Percentiles rank a stretch among this genome's conserved stretches.
Conservation (phyloP, 2,797 vertebrate species). For the Decapterus maruadsi region DNA sequence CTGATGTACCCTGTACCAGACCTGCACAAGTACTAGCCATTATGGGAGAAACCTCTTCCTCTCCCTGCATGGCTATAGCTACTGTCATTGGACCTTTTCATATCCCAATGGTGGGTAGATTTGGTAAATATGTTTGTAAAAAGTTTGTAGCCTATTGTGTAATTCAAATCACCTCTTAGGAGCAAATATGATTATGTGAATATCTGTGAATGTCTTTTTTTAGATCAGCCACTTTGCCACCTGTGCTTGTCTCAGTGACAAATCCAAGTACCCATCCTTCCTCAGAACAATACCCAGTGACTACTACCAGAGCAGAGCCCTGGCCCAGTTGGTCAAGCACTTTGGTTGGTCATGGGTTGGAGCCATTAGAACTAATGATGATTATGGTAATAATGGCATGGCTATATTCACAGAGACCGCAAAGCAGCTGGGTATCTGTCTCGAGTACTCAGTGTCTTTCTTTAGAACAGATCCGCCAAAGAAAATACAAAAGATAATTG, state of each 20-base stretch:
- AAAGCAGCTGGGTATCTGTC: conserved; percentile 79
- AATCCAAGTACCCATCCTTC: conserved; percentile 82
- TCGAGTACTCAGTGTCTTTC: conserved; percentile 83
- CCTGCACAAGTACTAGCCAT: conserved; percentile 77
- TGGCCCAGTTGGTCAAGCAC: conserved; percentile 83
- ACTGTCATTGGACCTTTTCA: conserved; percentile 76
- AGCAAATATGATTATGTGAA: neutral
- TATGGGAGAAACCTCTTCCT: conserved; percentile 80
- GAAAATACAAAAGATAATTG: conserved; percentile 67
- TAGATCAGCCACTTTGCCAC: conserved; percentile 87
- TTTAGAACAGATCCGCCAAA: conserved; percentile 76
- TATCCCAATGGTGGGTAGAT: conserved; percentile 71
- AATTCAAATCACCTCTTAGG: neutral
- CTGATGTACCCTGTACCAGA: conserved; percentile 56
- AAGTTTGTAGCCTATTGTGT: conserved; percentile 10
- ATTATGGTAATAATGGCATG: conserved; percentile 86
- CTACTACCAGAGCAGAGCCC: conserved; percentile 83
- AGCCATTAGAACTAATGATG: conserved; percentile 82
- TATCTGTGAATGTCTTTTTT: neutral
- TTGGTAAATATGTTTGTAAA: neutral
- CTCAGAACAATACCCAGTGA: conserved; percentile 87
- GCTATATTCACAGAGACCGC: conserved; percentile 77
- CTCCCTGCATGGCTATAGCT: conserved; percentile 77
- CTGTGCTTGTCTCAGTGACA: conserved; percentile 86
- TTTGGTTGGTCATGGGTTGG: conserved; percentile 88